phyloP scores from a whole-genome alignment of 2,797 vertebrate species.

The Myripristis jacobus region DNA sequence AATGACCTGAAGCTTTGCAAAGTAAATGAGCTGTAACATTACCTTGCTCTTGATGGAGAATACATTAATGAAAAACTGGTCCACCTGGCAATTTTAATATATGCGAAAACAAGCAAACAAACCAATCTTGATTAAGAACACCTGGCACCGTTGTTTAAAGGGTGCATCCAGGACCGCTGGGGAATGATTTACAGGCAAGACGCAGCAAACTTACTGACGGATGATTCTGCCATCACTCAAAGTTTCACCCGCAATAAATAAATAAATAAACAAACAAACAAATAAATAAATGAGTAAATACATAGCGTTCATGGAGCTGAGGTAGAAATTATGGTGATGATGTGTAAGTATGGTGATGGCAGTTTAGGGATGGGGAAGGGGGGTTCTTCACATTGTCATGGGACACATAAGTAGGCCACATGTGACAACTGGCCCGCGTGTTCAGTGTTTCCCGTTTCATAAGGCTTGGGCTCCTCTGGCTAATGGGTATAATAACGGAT shows the following conservation, averaged over 20 bases:
- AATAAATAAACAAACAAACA: too few species aligned
- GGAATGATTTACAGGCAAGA: conserved; percentile 59
- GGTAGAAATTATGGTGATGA: neutral
- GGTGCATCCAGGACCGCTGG: conserved; percentile 51
- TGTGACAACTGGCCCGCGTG: conserved; percentile 49
- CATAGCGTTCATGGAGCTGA: too few species aligned
- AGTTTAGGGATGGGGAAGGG: neutral
- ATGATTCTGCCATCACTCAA: conserved; percentile 59
- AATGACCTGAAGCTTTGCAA: conserved; percentile 66
- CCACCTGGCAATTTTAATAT: conserved; percentile 74
- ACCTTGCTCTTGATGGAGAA: conserved; percentile 63
- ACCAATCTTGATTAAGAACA: conserved; percentile 74
- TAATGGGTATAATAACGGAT: conserved; percentile 95
- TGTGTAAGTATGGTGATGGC: conserved; percentile 48
- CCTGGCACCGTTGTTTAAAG: conserved; percentile 66
- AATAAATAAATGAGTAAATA: too few species aligned
- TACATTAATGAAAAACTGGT: conserved; percentile 69
- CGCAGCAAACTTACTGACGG: conserved; percentile 66
- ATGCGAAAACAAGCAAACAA: conserved; percentile 69
- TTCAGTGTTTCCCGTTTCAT: conserved; percentile 56
- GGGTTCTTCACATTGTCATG: conserved; percentile 55
- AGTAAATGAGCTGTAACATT: conserved; percentile 79
- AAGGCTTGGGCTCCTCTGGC: conserved; percentile 81
- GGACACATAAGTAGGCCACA: conserved; percentile 65
- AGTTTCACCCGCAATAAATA: conserved; percentile 52